phyloP scores from a whole-genome alignment of 2,113 vertebrate species.

The Burhinus bistriatus region DNA sequence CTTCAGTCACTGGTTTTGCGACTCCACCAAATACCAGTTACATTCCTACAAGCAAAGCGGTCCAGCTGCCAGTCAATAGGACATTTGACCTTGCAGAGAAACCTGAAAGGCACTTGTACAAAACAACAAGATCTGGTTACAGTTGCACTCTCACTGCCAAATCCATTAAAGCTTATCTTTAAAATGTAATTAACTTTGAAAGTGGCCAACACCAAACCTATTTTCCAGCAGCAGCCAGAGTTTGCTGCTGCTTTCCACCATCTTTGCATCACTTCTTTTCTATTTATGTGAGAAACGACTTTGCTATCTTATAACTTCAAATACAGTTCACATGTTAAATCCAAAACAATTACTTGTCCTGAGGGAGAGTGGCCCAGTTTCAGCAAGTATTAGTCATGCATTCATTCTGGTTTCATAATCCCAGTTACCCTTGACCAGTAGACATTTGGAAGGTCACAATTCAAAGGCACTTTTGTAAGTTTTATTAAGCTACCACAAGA shows the following conservation, averaged over 20 bases:
- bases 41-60: not conserved
- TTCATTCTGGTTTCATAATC: not conserved
- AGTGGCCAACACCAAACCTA: not conserved
- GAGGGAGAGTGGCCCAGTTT: not conserved
- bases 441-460: not conserved
- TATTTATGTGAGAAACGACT: not conserved
- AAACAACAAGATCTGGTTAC: conserved; percentile 47
- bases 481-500: not conserved
- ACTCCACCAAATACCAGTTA: not conserved
- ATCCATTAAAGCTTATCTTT: conserved; percentile 51
- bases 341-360: not conserved
- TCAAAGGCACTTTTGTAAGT: not conserved
- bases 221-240: conserved; percentile 18
- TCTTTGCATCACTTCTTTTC: not conserved
- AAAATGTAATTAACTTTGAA: conserved; percentile 6
- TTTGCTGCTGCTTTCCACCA: not conserved
- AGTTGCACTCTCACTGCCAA: not conserved
- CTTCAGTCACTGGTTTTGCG: conserved; percentile 11
- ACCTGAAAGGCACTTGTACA: conserved; percentile 7
- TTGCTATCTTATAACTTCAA: not conserved
- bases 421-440: not conserved
- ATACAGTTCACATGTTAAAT: not conserved
- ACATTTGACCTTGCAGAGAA: conserved; percentile 39
- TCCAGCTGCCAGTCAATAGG: conserved; percentile 15
- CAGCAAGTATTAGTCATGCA: not conserved